phyloP scores from a whole-genome alignment of 2,888 invertebrate genomes.

The Sphaeridia pumilis region DNA sequence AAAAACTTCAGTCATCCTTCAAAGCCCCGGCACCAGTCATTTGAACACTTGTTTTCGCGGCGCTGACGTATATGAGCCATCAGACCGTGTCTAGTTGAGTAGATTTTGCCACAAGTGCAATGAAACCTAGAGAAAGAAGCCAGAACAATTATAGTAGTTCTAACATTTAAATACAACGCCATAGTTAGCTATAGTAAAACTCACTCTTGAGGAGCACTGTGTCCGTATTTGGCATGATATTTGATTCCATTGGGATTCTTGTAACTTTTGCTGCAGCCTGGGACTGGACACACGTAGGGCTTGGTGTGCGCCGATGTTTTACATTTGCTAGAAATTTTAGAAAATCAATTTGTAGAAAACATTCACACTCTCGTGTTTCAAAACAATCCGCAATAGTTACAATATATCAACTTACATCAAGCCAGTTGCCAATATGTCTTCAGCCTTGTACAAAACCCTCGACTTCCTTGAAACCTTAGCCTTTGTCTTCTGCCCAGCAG shows the following conservation, averaged over 20 bases:
- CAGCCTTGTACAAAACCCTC: constrained; percentile 67
- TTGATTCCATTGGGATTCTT: constrained; percentile 81
- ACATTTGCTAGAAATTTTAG: too few relatives aligned
- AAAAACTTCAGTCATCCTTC: too few relatives aligned
- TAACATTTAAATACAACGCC: too few relatives aligned
- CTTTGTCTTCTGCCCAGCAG: too few relatives aligned
- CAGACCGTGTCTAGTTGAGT: constrained; percentile 67
- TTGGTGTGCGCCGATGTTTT: too few relatives aligned
- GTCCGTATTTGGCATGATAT: constrained; percentile 76
- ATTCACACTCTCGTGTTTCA: too few relatives aligned
- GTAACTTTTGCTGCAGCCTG: constrained; percentile 75
- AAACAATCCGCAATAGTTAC: not conserved
- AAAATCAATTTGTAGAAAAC: too few relatives aligned
- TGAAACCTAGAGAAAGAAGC: constrained; percentile 47
- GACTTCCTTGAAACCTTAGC: too few relatives aligned
- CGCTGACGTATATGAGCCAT: too few relatives aligned
- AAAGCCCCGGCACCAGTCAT: too few relatives aligned
- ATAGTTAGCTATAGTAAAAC: constrained; percentile 37
- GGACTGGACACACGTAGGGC: constrained; percentile 54
- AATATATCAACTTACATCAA: constrained; percentile 44
- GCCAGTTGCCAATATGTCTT: constrained; percentile 63
- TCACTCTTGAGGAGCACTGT: constrained; percentile 71
- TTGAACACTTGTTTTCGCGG: too few relatives aligned
- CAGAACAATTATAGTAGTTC: constrained; percentile 1
- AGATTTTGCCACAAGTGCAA: constrained; percentile 75